Evolutionary conservation across 2,113 vertebrate genomes (phyloP).

Genomic region (Triplophysa tibetana): DNA sequence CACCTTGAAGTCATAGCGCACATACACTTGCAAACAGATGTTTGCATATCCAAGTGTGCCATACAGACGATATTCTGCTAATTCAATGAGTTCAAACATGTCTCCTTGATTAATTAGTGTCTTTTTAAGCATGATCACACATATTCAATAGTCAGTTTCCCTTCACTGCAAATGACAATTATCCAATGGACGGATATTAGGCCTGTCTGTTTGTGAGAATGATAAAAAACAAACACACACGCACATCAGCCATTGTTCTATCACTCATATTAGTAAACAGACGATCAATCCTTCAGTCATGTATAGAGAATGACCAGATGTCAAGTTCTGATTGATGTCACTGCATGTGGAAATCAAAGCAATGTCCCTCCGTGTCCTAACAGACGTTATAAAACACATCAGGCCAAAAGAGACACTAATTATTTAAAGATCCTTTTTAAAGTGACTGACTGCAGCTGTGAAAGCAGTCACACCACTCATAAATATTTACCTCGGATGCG

Average conservation of each 20-base stretch:
- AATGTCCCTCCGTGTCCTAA: slow-evolving; percentile 87
- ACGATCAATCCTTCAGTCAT: slow-evolving; percentile 94
- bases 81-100: neutral
- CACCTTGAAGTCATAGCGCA: slow-evolving; percentile 5
- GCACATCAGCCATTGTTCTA: slow-evolving; percentile 62
- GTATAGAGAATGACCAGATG: slow-evolving; percentile 91
- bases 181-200: neutral
- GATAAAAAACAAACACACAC: neutral
- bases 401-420: slow-evolving; percentile 97
- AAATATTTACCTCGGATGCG: slow-evolving; percentile 98
- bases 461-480: slow-evolving; percentile 94
- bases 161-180: slow-evolving; percentile 23
- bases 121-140: slow-evolving; percentile 26
- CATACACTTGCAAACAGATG: slow-evolving; percentile 5
- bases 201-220: neutral
- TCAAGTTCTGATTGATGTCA: slow-evolving; percentile 96
- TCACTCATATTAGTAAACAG: slow-evolving; percentile 97
- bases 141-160: slow-evolving; percentile 18
- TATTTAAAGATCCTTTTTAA: slow-evolving; percentile 93
- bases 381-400: slow-evolving; percentile 95
- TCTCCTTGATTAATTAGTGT: slow-evolving; percentile 17
- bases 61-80: neutral
- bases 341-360: slow-evolving; percentile 87
- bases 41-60: neutral
- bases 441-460: slow-evolving; percentile 97